These are phyloP conservation scores for Paragorgia papillata DNA, from an alignment of 92 coral and sea anemone genomes.

Conservation along the genomic window DNA sequence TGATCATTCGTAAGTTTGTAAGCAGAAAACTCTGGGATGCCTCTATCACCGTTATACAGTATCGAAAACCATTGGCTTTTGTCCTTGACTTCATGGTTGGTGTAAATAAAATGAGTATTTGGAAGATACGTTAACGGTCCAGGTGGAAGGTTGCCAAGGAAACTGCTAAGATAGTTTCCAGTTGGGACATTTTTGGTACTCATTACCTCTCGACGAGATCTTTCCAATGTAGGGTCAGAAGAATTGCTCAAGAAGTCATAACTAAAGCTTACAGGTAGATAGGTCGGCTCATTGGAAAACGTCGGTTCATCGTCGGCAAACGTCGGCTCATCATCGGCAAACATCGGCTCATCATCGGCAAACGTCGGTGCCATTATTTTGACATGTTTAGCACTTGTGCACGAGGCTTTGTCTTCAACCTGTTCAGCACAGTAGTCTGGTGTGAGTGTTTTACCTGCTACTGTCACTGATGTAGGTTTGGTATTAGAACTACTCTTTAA, in stretches of 20 bases:
- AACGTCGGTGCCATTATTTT: no score
- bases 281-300: neutral
- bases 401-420: neutral
- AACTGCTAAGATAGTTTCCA: neutral
- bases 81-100: neutral
- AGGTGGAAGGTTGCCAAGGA: neutral
- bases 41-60: slow-evolving; percentile 13
- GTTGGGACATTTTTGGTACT: neutral
- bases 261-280: no score
- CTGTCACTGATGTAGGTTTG: no score
- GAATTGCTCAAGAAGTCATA: no score
- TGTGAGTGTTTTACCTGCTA: neutral
- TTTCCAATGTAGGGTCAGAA: neutral
- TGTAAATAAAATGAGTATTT: neutral
- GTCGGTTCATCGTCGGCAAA: no score
- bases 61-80: neutral
- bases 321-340: neutral
- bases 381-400: no score
- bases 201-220: neutral
- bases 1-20: slow-evolving; percentile 1
- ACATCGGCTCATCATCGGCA: neutral
- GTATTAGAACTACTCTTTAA: neutral
- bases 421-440: neutral
- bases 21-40: neutral
- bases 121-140: neutral